Percentiles rank a stretch among this genome's conserved stretches.
phyloP scores from a whole-genome alignment of 2,888 invertebrate species.

The Pimpla rufipes region DNA sequence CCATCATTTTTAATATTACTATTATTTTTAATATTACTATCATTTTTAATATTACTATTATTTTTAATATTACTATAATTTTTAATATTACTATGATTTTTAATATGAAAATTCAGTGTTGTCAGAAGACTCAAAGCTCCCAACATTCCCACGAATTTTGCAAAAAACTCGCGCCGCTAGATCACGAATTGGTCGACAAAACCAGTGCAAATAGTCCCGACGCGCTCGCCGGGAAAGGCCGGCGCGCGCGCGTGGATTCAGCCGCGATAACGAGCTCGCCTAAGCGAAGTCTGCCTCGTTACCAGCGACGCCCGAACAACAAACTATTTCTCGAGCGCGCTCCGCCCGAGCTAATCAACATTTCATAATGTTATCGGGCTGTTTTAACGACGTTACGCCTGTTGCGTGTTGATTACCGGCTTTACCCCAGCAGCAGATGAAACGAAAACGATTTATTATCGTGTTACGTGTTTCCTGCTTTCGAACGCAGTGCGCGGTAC shows the following conservation, averaged over 20 bases:
- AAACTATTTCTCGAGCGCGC: slow-evolving; percentile 13
- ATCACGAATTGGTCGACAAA: not conserved
- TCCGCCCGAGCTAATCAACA: slow-evolving; percentile 35
- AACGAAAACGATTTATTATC: slow-evolving; percentile 57
- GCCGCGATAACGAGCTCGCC: slow-evolving; percentile 5
- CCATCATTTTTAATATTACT: no score
- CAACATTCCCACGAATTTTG: not conserved
- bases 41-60: no score
- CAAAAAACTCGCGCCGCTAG: not conserved
- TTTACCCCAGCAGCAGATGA: slow-evolving; percentile 38
- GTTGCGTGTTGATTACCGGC: slow-evolving; percentile 31
- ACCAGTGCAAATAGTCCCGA: not conserved
- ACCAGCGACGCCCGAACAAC: slow-evolving; percentile 27
- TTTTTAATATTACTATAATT: not conserved
- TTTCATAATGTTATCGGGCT: slow-evolving; percentile 61
- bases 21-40: no score
- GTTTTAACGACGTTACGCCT: slow-evolving; percentile 44
- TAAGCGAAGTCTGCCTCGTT: slow-evolving; percentile 23
- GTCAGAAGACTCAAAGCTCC: no score
- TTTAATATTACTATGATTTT: not conserved
- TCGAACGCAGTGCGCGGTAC: slow-evolving; percentile 14
- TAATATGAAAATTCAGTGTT: no score
- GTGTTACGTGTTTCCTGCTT: slow-evolving; percentile 60
- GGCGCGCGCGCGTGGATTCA: not conserved
- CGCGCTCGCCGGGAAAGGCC: not conserved